Conservation (phyloP, 2,888 invertebrate species). For the Allygus modestus region DNA sequence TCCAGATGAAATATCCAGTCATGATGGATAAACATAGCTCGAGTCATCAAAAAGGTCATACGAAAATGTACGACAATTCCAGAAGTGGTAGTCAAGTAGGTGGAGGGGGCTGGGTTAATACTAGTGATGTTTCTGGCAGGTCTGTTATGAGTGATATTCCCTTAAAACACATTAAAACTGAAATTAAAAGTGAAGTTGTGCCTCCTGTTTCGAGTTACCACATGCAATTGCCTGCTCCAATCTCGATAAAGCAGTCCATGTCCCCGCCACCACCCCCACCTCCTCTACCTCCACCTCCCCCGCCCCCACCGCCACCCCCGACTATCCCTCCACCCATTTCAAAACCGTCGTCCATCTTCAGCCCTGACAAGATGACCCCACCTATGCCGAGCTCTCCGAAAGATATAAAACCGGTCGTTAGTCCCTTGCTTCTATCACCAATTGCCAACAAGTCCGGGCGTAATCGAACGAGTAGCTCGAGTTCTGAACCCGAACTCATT, state of each 20-base stretch:
- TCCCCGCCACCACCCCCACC: constrained; percentile 66
- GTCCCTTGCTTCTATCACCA: constrained; percentile 54
- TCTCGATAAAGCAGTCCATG: not conserved
- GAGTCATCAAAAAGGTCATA: constrained; percentile 50
- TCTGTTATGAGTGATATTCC: constrained; percentile 69
- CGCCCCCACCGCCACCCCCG: constrained; percentile 67
- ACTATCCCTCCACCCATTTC: constrained; percentile 71
- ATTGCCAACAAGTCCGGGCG: constrained; percentile 72
- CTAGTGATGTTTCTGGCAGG: constrained; percentile 66
- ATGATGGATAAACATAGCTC: constrained; percentile 27
- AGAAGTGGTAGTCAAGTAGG: constrained; percentile 12
- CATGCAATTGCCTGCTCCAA: constrained; percentile 59
- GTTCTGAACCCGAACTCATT: constrained; percentile 80
- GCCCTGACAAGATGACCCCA: constrained; percentile 68
- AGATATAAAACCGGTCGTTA: constrained; percentile 63
- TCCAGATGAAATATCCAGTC: not conserved
- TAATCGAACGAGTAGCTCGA: constrained; percentile 74
- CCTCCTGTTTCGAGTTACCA: constrained; percentile 70
- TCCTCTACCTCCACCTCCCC: constrained; percentile 71
- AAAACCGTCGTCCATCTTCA: constrained; percentile 74
- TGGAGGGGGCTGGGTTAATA: constrained; percentile 61
- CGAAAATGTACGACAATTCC: constrained; percentile 33
- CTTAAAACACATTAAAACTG: constrained; percentile 18
- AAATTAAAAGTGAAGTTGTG: constrained; percentile 40
- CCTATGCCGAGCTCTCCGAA: constrained; percentile 68